Conservation (phyloP, 1,140 invertebrate species). For the Dufourea novaeangliae region DNA sequence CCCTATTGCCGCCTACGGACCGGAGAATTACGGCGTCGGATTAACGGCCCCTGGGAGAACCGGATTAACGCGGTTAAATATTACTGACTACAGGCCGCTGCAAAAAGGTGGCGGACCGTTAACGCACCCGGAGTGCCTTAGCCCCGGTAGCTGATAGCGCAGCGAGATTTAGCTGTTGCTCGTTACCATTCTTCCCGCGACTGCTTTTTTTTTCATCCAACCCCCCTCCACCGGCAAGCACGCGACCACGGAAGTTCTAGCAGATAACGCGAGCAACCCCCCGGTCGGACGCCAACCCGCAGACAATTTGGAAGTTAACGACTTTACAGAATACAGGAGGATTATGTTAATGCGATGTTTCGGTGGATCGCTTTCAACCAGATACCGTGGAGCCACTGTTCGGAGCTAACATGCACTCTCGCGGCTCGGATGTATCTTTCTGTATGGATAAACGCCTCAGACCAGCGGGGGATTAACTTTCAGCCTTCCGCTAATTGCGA, state of each 20-base stretch:
- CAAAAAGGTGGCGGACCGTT: neutral
- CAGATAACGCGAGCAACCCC: slow-evolving; percentile 38
- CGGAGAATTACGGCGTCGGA: slow-evolving; percentile 20
- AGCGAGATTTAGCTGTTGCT: slow-evolving; percentile 22
- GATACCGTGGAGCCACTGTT: neutral
- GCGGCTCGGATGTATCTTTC: neutral
- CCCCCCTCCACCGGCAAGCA: neutral
- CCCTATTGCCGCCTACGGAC: neutral
- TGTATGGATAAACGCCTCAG: neutral
- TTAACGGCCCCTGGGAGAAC: slow-evolving; percentile 11
- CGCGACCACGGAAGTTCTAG: neutral
- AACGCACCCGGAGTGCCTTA: slow-evolving; percentile 27
- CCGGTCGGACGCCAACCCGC: slow-evolving; percentile 32
- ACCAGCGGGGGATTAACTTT: neutral
- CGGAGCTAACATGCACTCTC: neutral
- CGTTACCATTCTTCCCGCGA: slow-evolving; percentile 15
- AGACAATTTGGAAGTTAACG: slow-evolving; percentile 64
- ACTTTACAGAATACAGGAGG: slow-evolving; percentile 57
- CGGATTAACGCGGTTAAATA: slow-evolving; percentile 48
- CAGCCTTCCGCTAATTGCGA: neutral
- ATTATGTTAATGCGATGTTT: slow-evolving; percentile 67
- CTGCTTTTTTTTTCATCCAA: neutral
- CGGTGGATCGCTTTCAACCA: slow-evolving; percentile 42
- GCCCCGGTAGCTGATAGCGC: neutral
- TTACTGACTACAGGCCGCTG: neutral